A percentile compares a stretch with the other conserved stretches of the same genome.
These are phyloP conservation scores for Nephila pilipes DNA, from an alignment of 1,140 invertebrate species.

Conservation along the genomic window DNA sequence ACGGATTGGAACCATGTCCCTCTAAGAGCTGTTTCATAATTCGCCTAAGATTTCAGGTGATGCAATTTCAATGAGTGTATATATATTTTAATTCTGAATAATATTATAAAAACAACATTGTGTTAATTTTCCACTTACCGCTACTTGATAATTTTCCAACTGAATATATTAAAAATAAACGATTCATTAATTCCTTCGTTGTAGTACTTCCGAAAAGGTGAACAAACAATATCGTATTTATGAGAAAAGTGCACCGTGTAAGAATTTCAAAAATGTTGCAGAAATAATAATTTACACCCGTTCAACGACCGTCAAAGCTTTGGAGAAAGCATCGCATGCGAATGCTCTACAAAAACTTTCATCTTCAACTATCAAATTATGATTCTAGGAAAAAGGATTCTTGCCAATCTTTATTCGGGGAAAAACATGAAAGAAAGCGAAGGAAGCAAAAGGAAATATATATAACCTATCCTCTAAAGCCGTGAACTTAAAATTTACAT, in stretches of 20 bases:
- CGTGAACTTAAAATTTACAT: slow-evolving; percentile 57
- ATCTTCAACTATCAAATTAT: not conserved
- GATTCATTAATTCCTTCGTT: no score
- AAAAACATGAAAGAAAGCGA: slow-evolving; percentile 27
- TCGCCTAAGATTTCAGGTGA: no score
- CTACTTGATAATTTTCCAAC: no score
- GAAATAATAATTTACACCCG: slow-evolving; percentile 2
- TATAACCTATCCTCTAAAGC: slow-evolving; percentile 18
- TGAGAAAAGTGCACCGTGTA: not conserved
- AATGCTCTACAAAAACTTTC: slow-evolving; percentile 21
- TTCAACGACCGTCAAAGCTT: slow-evolving; percentile 11
- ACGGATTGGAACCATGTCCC: no score
- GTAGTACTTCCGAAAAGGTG: no score
- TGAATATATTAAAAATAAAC: no score
- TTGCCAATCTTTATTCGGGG: not conserved
- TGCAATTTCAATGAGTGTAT: no score
- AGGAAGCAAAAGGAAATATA: slow-evolving; percentile 30
- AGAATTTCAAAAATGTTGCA: slow-evolving; percentile 20
- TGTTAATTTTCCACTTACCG: no score
- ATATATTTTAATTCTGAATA: no score
- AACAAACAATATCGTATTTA: not conserved
- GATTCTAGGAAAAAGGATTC: not conserved
- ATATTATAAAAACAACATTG: no score
- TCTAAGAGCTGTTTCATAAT: no score
- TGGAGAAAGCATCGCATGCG: slow-evolving; percentile 1